Conservation (phyloP, 2,797 vertebrate species). For the Fringilla coelebs region DNA sequence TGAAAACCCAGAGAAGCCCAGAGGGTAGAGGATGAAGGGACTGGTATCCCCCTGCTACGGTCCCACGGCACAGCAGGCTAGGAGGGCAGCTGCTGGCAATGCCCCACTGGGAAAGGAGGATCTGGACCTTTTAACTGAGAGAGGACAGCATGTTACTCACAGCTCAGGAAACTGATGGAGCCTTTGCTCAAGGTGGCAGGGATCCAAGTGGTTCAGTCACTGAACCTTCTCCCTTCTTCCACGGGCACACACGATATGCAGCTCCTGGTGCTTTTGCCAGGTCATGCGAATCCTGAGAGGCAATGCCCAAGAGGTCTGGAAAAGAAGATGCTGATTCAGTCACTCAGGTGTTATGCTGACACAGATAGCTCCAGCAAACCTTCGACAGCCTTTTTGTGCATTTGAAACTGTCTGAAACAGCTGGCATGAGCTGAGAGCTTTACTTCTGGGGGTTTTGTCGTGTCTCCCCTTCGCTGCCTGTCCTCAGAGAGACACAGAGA, state of each 20-base stretch:
- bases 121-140: neutral
- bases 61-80: rapidly evolving
- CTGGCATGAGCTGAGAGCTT: neutral
- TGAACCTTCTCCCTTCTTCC: neutral
- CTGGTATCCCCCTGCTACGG: rapidly evolving
- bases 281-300: neutral
- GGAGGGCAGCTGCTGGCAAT: neutral
- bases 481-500: neutral
- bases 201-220: neutral
- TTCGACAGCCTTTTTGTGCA: neutral
- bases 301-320: neutral
- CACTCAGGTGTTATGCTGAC: rapidly evolving
- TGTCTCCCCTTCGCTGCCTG: neutral
- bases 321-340: neutral
- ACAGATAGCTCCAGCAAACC: neutral
- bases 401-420: neutral
- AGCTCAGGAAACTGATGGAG: neutral
- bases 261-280: rapidly evolving
- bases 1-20: neutral
- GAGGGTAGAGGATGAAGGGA: rapidly evolving
- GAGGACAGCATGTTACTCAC: neutral
- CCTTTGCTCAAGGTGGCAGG: neutral
- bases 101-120: rapidly evolving
- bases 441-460: neutral
- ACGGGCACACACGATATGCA: rapidly evolving